These are phyloP conservation scores for Candidula unifasciata DNA, from an alignment of 2,888 invertebrate genomes.

Conservation along the genomic window DNA sequence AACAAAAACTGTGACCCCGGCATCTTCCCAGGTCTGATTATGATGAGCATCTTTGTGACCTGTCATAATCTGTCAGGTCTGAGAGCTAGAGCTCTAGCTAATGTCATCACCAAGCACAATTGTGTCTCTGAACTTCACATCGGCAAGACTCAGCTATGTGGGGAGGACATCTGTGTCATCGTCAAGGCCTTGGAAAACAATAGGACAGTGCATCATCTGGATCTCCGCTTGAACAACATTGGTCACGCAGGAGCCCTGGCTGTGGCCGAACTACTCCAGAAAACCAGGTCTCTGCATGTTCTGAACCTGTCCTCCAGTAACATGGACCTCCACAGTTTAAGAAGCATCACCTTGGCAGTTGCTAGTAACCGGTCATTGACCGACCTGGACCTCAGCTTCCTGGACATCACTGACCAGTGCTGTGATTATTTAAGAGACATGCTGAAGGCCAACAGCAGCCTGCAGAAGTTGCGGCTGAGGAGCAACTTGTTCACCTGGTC, in stretches of 20 bases:
- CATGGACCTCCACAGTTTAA: slow-evolving; percentile 67
- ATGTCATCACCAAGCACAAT: slow-evolving; percentile 63
- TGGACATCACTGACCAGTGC: slow-evolving; percentile 72
- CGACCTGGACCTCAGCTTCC: slow-evolving; percentile 75
- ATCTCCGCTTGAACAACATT: slow-evolving; percentile 72
- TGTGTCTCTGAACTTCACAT: slow-evolving; percentile 73
- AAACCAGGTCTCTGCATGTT: slow-evolving; percentile 64
- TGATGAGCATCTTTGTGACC: slow-evolving; percentile 72
- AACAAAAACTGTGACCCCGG: slow-evolving; percentile 29
- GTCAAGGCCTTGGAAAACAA: slow-evolving; percentile 64
- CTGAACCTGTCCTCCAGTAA: slow-evolving; percentile 74
- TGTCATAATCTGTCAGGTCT: slow-evolving; percentile 69
- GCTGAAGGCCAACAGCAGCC: slow-evolving; percentile 65
- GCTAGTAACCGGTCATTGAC: slow-evolving; percentile 62
- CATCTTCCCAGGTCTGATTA: slow-evolving; percentile 64
- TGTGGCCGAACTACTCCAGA: slow-evolving; percentile 65
- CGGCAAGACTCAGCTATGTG: slow-evolving; percentile 72
- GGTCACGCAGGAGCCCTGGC: slow-evolving; percentile 67
- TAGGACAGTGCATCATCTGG: slow-evolving; percentile 65
- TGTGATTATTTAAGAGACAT: slow-evolving; percentile 70
- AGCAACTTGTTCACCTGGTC: slow-evolving; percentile 71
- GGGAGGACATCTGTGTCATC: slow-evolving; percentile 64
- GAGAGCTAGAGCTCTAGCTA: slow-evolving; percentile 65
- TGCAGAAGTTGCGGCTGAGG: slow-evolving; percentile 71
- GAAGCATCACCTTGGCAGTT: slow-evolving; percentile 63